Percentiles rank a stretch among this genome's conserved stretches.
These are phyloP conservation scores for Aplysina aerophoba DNA, from an alignment of 37 sponge, comb jelly and placozoan species.

Conservation along the genomic window DNA sequence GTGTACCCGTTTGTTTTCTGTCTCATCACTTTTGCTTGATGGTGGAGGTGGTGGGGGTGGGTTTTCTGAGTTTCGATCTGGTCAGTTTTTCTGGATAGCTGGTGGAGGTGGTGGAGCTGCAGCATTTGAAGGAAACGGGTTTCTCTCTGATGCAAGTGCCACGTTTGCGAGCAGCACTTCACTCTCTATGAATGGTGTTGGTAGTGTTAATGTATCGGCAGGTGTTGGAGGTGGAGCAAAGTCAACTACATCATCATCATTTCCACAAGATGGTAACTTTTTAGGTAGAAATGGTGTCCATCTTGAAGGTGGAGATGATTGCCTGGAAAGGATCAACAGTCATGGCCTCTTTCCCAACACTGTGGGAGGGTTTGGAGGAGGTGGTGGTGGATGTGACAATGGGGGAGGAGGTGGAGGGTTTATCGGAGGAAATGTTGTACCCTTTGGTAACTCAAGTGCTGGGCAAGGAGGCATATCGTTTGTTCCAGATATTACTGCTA, in stretches of 20 bases:
- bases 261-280: conserved; percentile 8
- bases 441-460: background rate
- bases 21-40: conserved; percentile 18
- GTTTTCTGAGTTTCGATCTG: background rate
- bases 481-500: background rate
- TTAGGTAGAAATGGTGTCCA: background rate
- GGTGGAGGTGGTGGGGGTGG: conserved; percentile 51
- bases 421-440: conserved; percentile 13
- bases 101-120: conserved; percentile 21
- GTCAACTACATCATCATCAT: background rate
- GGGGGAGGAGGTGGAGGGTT: conserved; percentile 55
- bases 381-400: conserved; percentile 45
- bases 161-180: background rate
- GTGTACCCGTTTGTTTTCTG: background rate
- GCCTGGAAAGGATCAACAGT: background rate
- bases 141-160: background rate
- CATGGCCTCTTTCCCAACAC: background rate
- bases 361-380: conserved; percentile 51
- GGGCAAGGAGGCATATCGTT: conserved; percentile 27
- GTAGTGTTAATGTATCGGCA: background rate
- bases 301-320: conserved; percentile 37
- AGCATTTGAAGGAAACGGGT: background rate
- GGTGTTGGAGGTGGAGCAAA: conserved; percentile 5
- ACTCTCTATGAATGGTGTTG: conserved; percentile 5
- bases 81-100: background rate